Base-by-base conservation (phyloP, 2,797 vertebrate genomes). In the Neopelma chrysocephalum region DNA sequence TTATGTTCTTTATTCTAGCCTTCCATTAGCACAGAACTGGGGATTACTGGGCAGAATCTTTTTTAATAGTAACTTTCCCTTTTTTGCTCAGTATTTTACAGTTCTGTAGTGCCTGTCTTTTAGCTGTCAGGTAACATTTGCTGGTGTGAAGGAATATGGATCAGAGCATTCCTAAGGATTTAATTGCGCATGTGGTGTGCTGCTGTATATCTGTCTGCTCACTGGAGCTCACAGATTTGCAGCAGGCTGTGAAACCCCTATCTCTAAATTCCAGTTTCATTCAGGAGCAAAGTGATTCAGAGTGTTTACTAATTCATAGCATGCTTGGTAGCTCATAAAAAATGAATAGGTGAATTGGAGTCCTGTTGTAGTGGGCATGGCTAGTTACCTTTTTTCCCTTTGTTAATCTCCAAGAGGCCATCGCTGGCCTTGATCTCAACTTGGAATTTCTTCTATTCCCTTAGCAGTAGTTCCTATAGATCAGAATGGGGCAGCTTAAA, bases 261-360 rank as follows among this genome's bases (percentile, higher is more conserved):
- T 91, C 76, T 92, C 43, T 83, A 31, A 86, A 91, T 90, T 94
- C 91, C 87, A 56, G n/a, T 94, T 81, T 81, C n/a, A 45, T 79
- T 95, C 69, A 84, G 87, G 54, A 88, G 58, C 87, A 31, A 82
- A 94, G 80, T 82, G 87, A 75, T 73, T 85, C 34, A 26, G 51
- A 34, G 31, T 83, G 53, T 81, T 95, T 88, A 83, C 70, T 91
- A 93, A 91, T 95, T 95, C 70, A 86, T 50, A 38, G 50, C 25
- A 1, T 58, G 69, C 57, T 87, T 91, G 72, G 61, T 87, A 70
- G 51, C 66, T 93, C 62, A 79, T 95, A 70, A 94, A 91, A 94
- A 93, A 93, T 86, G 72, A 81, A 86, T 47, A 45, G 73, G 47
- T 88, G 60, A 70, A 32, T 47, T 92, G 87, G 58, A 93, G 66